Base-by-base conservation (phyloP, 2,888 invertebrate species). In the Ypsolopha scabrella region DNA sequence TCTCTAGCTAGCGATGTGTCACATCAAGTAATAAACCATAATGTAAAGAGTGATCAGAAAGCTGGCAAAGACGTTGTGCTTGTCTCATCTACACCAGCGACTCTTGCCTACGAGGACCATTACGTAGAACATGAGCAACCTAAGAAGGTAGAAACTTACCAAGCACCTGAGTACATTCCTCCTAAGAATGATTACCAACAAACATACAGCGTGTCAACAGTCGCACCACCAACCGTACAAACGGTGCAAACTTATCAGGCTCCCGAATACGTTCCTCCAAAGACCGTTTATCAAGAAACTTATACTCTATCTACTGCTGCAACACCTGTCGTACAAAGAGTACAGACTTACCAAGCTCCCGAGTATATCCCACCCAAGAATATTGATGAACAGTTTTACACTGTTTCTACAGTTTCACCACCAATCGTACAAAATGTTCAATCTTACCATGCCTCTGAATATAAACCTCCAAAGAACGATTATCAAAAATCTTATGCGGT, bases 1-100 rank as follows among this genome's bases (percentile, higher is more conserved):
- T 83, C 82, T 34, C 83, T 81, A 52, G 81, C 82, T 11, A 79
- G 67, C 57, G 60, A 70, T 13, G 82, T 86, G 33, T 86, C 86
- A 33, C 81, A 81, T 55, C 85, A 87, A 68, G 67, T 69, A 6
- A 79, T 76, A 60, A 75, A 82, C 54, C 73, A 75, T 53, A 60
- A 64, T 51, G 62, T 60, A 13, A 67, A 72, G 4, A 60, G 56
- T 47, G 61, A 75, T 53, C 64, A 68, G 46, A 57, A 71, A 35
- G 55, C 67, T 39, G 71, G 68, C 6, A 45, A 80, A 56, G 61
- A 73, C 49, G 57, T 61, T 0, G 71, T 72, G 0, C 72, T 70
- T 57, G 75, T 83, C 24, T 80, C 83, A 6, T 73, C 80, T 3
- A 70, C 82, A 11, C 85, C 85, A 41, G 68, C 85, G 10, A 71